These are phyloP conservation scores for Podotricha telesiphe DNA, from an alignment of 2,888 invertebrate species.

Conservation along the genomic window DNA sequence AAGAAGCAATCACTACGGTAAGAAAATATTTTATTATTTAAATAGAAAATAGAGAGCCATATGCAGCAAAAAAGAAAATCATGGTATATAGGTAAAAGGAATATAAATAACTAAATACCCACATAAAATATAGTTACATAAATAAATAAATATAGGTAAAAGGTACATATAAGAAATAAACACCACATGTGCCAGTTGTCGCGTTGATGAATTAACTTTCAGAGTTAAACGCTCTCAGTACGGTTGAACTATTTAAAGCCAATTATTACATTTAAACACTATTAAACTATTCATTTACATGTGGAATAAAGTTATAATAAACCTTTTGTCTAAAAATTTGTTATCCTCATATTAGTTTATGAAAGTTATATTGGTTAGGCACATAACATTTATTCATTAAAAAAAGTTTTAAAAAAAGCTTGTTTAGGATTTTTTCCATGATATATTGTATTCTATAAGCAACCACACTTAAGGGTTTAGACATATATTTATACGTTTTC, in stretches of 20 bases:
- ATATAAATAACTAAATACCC: no score
- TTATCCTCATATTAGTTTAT: not conserved
- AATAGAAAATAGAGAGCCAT: no score
- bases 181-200: slow-evolving; percentile 7
- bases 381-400: no score
- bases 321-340: not conserved
- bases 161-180: not conserved
- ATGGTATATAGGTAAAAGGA: no score
- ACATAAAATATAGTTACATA: not conserved
- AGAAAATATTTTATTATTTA: no score
- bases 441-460: no score
- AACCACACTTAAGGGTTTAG: no score
- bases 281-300: slow-evolving; percentile 9
- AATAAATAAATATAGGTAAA: not conserved
- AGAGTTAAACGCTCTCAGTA: slow-evolving; percentile 11
- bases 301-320: slow-evolving; percentile 1
- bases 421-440: no score
- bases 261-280: slow-evolving; percentile 10
- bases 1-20: no score
- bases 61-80: no score
- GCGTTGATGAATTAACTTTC: slow-evolving; percentile 15
- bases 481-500: no score
- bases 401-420: no score
- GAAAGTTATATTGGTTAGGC: not conserved
- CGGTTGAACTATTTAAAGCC: not conserved